These are phyloP conservation scores for Synanthedon formicaeformis DNA, from an alignment of 2,888 invertebrate species.

Conservation along the genomic window DNA sequence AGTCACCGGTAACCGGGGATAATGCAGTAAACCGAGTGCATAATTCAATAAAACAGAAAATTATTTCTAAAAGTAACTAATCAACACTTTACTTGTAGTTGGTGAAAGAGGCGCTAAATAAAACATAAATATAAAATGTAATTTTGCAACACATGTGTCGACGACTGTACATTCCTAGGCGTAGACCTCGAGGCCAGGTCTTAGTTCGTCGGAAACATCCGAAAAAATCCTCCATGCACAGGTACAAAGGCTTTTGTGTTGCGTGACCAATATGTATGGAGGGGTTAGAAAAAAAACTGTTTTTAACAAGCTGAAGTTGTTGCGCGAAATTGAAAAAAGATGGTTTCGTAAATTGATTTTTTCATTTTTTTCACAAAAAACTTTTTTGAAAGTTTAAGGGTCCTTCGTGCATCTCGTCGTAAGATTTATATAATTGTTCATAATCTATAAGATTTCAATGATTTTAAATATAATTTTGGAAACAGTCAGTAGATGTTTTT, in stretches of 20 bases:
- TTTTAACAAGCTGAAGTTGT: slow-evolving; percentile 11
- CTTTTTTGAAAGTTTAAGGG: no score
- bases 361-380: not conserved
- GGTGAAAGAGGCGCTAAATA: no score
- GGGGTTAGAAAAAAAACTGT: slow-evolving; percentile 10
- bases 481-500: no score
- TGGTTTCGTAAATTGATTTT: slow-evolving; percentile 5
- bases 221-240: slow-evolving; percentile 32
- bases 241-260: slow-evolving; percentile 30
- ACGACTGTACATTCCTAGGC: slow-evolving; percentile 35
- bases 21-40: no score
- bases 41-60: no score
- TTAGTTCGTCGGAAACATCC: slow-evolving; percentile 19
- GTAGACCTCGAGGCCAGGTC: slow-evolving; percentile 12
- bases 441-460: no score
- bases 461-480: no score
- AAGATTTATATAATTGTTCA: not conserved
- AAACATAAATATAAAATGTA: no score
- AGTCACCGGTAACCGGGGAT: no score
- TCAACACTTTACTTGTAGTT: no score
- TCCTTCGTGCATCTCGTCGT: not conserved
- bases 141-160: slow-evolving; percentile 6
- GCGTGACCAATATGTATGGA: slow-evolving; percentile 27
- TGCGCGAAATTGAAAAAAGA: slow-evolving; percentile 39
- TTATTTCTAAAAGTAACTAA: no score